Conservation (phyloP, 2,888 invertebrate genomes). For the Anaspis maculata region DNA sequence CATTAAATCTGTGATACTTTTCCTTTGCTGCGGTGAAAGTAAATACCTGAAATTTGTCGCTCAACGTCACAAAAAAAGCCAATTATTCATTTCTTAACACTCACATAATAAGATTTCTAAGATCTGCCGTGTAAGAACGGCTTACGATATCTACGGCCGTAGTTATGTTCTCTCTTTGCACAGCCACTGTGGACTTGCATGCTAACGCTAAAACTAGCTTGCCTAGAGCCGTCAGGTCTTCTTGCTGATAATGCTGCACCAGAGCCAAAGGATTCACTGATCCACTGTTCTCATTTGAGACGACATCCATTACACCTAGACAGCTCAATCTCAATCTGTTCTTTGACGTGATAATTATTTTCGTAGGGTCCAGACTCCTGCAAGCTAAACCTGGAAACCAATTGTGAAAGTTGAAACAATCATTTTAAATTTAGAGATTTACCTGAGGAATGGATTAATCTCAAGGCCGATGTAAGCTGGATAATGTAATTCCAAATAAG, state of each 20-base stretch:
- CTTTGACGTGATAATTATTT: conserved; percentile 58
- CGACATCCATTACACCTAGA: conserved; percentile 72
- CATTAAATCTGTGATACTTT: conserved; percentile 93
- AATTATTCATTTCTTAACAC: conserved; percentile 28
- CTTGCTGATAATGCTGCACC: conserved; percentile 72
- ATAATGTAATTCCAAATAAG: conserved; percentile 94
- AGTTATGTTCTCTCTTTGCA: conserved; percentile 78
- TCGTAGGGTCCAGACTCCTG: conserved; percentile 84
- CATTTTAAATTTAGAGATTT: conserved; percentile 1
- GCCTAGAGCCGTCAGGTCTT: conserved; percentile 87
- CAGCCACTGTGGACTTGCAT: conserved; percentile 84
- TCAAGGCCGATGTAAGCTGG: conserved; percentile 87
- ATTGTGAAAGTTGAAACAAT: neutral
- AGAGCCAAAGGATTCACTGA: conserved; percentile 52
- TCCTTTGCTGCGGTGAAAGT: conserved; percentile 56
- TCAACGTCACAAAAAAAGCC: conserved; percentile 15
- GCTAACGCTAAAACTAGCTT: conserved; percentile 85
- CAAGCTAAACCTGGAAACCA: conserved; percentile 68
- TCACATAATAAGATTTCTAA: conserved; percentile 89
- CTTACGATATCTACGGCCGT: conserved; percentile 84
- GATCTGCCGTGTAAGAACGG: conserved; percentile 85
- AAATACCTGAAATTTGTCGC: conserved; percentile 54
- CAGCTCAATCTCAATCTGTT: conserved; percentile 70
- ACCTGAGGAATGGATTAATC: conserved; percentile 73
- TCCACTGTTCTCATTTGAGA: conserved; percentile 62